Conservation (phyloP, 2,797 vertebrate genomes). For the Taenioides sp. region DNA sequence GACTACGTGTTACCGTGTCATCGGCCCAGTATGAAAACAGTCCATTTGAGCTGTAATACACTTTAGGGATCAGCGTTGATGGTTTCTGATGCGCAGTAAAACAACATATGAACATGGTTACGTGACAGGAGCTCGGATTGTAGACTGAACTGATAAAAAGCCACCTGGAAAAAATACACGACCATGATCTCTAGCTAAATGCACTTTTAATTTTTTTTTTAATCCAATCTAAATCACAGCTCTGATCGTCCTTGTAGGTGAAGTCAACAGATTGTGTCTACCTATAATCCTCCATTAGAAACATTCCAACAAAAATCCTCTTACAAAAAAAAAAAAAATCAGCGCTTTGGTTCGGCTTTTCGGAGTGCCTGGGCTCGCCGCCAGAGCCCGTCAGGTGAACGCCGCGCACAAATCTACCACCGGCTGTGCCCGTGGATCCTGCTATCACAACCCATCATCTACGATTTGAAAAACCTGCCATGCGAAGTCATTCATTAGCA, state of each 20-base stretch:
- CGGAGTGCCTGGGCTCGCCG: slow-evolving; percentile 66
- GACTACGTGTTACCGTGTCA: neutral
- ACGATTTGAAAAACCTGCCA: slow-evolving; percentile 72
- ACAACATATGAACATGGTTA: no score
- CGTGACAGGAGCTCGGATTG: neutral
- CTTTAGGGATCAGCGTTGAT: neutral
- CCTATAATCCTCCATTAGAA: slow-evolving; percentile 78
- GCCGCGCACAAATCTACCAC: slow-evolving; percentile 68
- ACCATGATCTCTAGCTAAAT: neutral
- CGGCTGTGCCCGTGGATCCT: slow-evolving; percentile 62
- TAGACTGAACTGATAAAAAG: neutral
- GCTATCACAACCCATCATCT: slow-evolving; percentile 71
- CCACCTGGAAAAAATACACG: slow-evolving; percentile 5
- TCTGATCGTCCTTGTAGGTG: slow-evolving; percentile 68
- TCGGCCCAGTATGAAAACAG: neutral
- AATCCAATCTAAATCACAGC: slow-evolving; percentile 3
- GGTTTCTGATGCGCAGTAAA: neutral
- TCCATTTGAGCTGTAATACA: neutral
- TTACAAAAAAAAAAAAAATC: slow-evolving; percentile 66
- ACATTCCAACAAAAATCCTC: slow-evolving; percentile 73
- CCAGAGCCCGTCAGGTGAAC: slow-evolving; percentile 79
- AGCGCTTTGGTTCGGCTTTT: slow-evolving; percentile 58
- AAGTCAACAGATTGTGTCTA: slow-evolving; percentile 76
- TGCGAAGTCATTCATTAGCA: slow-evolving; percentile 76
- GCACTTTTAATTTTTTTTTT: neutral